phyloP scores from a whole-genome alignment of 2,888 invertebrate species.

The Sinelater perroti region DNA sequence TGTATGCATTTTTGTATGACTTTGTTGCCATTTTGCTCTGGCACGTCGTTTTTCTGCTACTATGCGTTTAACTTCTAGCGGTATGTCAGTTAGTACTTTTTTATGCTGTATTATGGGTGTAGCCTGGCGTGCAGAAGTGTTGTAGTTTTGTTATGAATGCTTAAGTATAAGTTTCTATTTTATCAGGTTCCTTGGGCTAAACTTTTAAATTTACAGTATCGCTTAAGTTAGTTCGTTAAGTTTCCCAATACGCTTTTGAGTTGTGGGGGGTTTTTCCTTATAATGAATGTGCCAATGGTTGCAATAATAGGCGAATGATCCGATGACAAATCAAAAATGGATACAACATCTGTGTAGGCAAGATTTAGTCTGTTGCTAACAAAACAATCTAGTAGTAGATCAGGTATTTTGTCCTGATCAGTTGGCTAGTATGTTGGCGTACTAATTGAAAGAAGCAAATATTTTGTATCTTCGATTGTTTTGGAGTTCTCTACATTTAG shows the following conservation, averaged over 20 bases:
- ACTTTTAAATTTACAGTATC: neutral
- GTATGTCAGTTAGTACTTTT: too few species aligned
- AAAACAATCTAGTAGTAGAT: neutral
- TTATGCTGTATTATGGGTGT: neutral
- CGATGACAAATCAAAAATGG: too few species aligned
- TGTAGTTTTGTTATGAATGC: neutral
- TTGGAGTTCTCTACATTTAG: neutral
- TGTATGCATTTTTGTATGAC: too few species aligned
- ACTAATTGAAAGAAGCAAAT: neutral
- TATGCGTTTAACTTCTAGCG: too few species aligned
- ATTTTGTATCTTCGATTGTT: too few species aligned
- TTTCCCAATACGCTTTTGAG: neutral
- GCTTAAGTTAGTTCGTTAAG: neutral
- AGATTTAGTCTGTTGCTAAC: neutral
- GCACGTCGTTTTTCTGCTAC: too few species aligned
- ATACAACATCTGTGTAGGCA: neutral
- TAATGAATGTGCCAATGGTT: too few species aligned
- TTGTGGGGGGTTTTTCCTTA: neutral
- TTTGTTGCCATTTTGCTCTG: too few species aligned
- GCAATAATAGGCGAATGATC: too few species aligned
- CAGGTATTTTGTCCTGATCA: too few species aligned
- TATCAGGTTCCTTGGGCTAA: neutral
- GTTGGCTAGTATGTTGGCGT: neutral
- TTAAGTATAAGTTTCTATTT: neutral
- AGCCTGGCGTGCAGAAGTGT: neutral